These are phyloP conservation scores for Toxotes chatareus DNA, from an alignment of 2,113 vertebrate species.

Conservation along the genomic window DNA sequence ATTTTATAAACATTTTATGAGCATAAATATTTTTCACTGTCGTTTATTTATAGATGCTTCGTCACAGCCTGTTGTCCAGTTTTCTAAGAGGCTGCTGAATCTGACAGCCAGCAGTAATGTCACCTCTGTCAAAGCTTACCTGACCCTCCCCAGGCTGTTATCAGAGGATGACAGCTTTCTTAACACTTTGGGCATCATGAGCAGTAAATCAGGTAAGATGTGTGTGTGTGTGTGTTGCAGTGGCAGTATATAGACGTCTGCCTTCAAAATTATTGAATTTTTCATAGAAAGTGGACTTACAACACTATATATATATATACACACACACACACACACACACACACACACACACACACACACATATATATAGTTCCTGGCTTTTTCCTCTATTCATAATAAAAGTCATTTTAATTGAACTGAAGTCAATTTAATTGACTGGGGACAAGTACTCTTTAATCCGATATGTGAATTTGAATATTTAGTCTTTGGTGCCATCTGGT, in stretches of 20 bases:
- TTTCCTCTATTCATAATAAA: not conserved
- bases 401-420: not conserved
- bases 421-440: not conserved
- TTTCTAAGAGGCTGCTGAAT: constrained; percentile 88
- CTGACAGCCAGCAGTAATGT: constrained; percentile 83
- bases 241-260: not conserved
- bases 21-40: not conserved
- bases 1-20: not conserved
- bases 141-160: constrained; percentile 87
- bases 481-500: not conserved
- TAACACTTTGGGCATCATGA: constrained; percentile 85
- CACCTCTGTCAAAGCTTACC: constrained; percentile 86
- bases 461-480: not conserved
- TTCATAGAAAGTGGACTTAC: too few species aligned
- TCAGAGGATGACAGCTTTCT: constrained; percentile 82
- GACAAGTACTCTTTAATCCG: not conserved
- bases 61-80: constrained; percentile 87
- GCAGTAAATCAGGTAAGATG: constrained; percentile 86
- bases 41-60: constrained; percentile 82
- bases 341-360: too few species aligned
- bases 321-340: too few species aligned
- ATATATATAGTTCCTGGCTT: not conserved
- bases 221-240: not conserved
- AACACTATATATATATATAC: too few species aligned
- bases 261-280: not conserved